Evolutionary conservation across 2,113 vertebrate genomes (phyloP).

Genomic region (Baryphthengus martii): DNA sequence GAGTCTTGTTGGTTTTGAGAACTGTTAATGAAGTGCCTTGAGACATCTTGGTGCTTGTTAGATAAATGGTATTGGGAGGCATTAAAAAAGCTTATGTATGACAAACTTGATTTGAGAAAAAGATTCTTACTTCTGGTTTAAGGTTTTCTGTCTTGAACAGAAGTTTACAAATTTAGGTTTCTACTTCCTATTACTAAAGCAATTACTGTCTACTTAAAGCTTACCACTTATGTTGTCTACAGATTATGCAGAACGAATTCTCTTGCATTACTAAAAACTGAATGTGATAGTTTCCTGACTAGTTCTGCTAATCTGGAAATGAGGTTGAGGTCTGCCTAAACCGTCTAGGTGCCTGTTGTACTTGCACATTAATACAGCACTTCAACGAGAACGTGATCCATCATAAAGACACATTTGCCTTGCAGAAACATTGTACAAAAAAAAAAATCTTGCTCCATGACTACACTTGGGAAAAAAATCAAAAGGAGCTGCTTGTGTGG

Average conservation of each 20-base stretch:
- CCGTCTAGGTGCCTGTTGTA: neutral
- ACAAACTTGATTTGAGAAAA: neutral
- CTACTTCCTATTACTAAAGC: neutral
- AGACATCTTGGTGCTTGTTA: neutral
- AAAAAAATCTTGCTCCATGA: neutral
- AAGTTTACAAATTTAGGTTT: neutral
- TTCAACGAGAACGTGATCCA: accelerated
- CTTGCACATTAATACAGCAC: neutral
- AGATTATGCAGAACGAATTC: neutral
- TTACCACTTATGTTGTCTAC: neutral
- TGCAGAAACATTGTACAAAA: neutral
- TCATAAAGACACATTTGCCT: neutral
- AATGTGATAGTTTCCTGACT: neutral
- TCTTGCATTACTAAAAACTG: neutral
- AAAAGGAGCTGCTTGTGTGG: neutral
- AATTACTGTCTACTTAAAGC: neutral
- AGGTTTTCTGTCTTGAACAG: neutral
- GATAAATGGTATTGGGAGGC: neutral
- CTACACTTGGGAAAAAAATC: neutral
- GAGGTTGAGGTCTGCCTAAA: neutral
- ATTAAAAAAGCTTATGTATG: neutral
- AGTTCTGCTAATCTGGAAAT: neutral
- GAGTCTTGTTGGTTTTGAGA: neutral
- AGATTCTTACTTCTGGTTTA: neutral
- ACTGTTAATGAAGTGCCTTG: neutral